Evolutionary conservation across 2,888 invertebrate species (phyloP).

Genomic region (Drosophila borborema): DNA sequence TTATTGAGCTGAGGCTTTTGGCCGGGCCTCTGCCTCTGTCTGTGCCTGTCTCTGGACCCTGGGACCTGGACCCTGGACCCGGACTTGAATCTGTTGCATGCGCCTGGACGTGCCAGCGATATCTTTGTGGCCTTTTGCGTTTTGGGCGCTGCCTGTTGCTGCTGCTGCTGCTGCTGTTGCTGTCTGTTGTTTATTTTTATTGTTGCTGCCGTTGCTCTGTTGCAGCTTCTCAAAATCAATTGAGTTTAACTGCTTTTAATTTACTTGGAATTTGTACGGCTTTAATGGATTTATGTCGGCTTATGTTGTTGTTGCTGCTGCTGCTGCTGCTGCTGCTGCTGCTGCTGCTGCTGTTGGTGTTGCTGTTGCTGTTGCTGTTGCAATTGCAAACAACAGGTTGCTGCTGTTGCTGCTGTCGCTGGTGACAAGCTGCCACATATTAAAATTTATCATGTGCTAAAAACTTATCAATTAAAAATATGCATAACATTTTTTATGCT

Average conservation of each 20-base stretch:
- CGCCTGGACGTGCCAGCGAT: conserved; percentile 31
- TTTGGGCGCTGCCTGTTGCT: conserved; percentile 44
- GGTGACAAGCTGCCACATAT: conserved; percentile 66
- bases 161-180: conserved; percentile 42
- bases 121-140: conserved; percentile 43
- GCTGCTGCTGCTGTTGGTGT: conserved; percentile 50
- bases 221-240: conserved; percentile 72
- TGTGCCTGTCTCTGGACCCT: conserved; percentile 23
- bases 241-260: conserved; percentile 79
- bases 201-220: conserved; percentile 56
- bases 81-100: conserved; percentile 30
- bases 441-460: conserved; percentile 84
- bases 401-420: conserved; percentile 43
- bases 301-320: conserved; percentile 60
- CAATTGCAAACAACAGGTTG: conserved; percentile 13
- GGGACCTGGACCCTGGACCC: conserved; percentile 31
- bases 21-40: conserved; percentile 51
- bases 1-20: conserved; percentile 74
- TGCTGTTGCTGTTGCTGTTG: conserved; percentile 31
- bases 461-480: conserved; percentile 84
- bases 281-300: conserved; percentile 79
- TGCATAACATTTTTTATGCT: conserved; percentile 76
- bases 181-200: conserved; percentile 72
- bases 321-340: conserved; percentile 21
- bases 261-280: conserved; percentile 78